A percentile compares a stretch with the other conserved stretches of the same genome.
Evolutionary conservation across 2,888 invertebrate genomes (phyloP).

Genomic region (Odiellus spinosus): DNA sequence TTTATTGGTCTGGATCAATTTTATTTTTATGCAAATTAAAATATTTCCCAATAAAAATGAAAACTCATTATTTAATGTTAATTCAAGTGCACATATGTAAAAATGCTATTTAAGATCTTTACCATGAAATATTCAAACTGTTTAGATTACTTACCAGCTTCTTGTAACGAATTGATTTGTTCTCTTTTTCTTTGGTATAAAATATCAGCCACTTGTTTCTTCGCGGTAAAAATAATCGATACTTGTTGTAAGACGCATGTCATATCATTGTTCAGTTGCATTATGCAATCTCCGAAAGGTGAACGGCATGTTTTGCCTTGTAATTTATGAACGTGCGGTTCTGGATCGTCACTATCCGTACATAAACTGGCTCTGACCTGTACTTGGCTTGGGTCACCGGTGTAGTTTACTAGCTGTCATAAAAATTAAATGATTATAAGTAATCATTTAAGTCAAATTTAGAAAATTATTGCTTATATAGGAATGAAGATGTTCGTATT

Average conservation of each 20-base stretch:
- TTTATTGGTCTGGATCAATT: neutral
- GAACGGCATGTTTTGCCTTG: constrained; percentile 15
- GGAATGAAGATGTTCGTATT: neutral
- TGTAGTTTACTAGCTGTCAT: constrained; percentile 4
- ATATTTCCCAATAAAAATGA: neutral
- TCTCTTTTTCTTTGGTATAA: constrained; percentile 17
- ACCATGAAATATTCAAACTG: too few species aligned
- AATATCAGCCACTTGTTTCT: constrained; percentile 48
- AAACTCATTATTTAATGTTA: too few species aligned
- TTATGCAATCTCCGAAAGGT: constrained; percentile 7
- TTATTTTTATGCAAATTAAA: neutral
- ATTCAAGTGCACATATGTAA: too few species aligned
- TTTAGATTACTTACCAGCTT: too few species aligned
- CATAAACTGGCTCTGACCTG: constrained; percentile 11
- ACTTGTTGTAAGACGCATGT: constrained; percentile 53
- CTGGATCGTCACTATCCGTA: constrained; percentile 13
- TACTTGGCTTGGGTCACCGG: neutral
- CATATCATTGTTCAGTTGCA: constrained; percentile 8
- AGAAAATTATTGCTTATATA: neutral
- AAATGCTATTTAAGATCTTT: too few species aligned
- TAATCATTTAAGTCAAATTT: neutral
- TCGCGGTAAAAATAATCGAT: constrained; percentile 73
- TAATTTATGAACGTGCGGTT: constrained; percentile 16
- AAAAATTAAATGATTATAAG: neutral
- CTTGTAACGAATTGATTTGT: too few species aligned